Percentiles rank a stretch among this genome's conserved stretches.
Evolutionary conservation across 1,140 invertebrate species (phyloP).

Genomic region (Drosophila eugracilis): DNA sequence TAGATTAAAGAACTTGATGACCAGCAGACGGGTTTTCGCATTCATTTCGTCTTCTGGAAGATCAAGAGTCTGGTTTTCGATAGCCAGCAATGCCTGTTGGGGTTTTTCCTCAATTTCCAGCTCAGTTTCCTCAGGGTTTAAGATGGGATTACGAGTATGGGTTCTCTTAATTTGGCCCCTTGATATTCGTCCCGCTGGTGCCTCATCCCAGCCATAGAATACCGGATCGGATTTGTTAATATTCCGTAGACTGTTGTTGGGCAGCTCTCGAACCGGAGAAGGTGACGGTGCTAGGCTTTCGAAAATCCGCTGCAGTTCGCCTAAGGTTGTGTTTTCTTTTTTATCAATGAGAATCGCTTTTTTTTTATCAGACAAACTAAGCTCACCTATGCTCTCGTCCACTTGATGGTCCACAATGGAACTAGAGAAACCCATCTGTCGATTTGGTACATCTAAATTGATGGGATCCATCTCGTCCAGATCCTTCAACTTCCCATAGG

Average conservation of each 20-base stretch:
- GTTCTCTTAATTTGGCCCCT: background rate
- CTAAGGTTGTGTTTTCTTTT: background rate
- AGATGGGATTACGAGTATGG: background rate
- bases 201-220: background rate
- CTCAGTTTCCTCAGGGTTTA: background rate
- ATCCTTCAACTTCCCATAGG: background rate
- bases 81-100: background rate
- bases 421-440: background rate
- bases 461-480: background rate
- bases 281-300: background rate
- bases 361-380: no score
- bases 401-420: background rate
- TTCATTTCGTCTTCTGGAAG: background rate
- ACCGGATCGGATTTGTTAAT: background rate
- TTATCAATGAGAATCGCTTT: no score
- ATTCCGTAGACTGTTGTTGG: background rate
- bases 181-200: background rate
- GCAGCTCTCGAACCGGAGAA: no score
- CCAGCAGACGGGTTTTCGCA: background rate
- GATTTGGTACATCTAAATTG: background rate
- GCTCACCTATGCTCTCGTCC: background rate
- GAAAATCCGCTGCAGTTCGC: background rate
- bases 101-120: background rate
- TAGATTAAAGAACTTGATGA: conserved; percentile 1
- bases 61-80: background rate